Base-by-base conservation (phyloP, 2,113 vertebrate species). In the Jacana jacana region DNA sequence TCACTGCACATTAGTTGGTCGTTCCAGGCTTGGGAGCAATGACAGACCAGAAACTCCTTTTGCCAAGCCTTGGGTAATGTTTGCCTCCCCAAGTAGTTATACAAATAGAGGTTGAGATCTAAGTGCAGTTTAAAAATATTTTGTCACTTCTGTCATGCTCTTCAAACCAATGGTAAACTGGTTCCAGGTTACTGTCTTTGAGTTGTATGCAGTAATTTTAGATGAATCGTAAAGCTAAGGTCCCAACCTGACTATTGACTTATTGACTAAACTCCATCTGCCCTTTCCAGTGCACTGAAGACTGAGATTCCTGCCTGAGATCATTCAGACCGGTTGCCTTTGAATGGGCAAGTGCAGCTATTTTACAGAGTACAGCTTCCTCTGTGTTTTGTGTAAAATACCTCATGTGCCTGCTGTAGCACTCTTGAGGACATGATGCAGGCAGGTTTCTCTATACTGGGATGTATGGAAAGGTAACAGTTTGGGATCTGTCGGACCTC, bases 261-360 rank as follows among this genome's bases (percentile, higher is more conserved):
- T 86, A 57, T 69, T 90, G 71, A 90, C 44, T 48, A 68, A 94
- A 68, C 55, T 51, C n/a, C 64, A 51, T 91, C 60, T 93, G 55
- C 72, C 44, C 48, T 78, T 95, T 75, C 66, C 65, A 69, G 37
- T 55, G 16, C 37, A 55, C 2, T 48, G 42, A 82, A 71, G 72
- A 54, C 60, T 75, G 64, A 64, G 51, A 91, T 94, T 90, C 72
- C 64, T 61, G 35, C 55, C 64, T 86, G 77, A 91, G 86, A 64
- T 88, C 44, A 69, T 87, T 68, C 35, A 18, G 39, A 71, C 65
- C 39, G 81, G 68, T 68, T 94, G 55, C n/a, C 72, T 88, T 83
- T 51, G 68, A 88, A 84, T 44, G 75, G 63, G 63, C 4, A 3
- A 65, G 57, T 89, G 71, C 66, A 89, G 70, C 66, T 93, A 25